Evolutionary conservation across 2,797 vertebrate genomes (phyloP).

Genomic region (Darevskia mixta): DNA sequence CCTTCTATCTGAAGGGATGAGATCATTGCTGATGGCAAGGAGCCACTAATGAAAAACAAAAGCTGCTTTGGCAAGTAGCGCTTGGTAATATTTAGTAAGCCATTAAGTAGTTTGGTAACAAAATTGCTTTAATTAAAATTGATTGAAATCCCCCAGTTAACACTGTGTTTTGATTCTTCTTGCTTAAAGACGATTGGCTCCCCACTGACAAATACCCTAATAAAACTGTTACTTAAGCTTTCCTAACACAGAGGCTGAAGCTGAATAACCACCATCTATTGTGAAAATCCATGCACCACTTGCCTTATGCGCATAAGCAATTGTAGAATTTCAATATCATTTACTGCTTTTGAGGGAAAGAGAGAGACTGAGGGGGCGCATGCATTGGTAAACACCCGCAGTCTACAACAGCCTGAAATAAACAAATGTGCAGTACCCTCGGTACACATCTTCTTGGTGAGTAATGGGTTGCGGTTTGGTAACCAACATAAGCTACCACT

Average conservation of each 20-base stretch:
- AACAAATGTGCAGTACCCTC: conserved; percentile 24
- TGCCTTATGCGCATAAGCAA: conserved; percentile 15
- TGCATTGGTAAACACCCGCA: conserved; percentile 1
- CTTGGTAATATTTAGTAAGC: conserved; percentile 43
- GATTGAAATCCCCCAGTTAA: conserved; percentile 19
- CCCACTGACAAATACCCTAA: conserved; percentile 8
- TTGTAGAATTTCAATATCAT: conserved; percentile 24
- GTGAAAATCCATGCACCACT: neutral
- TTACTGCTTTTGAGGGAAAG: conserved; percentile 6
- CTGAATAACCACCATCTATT: neutral
- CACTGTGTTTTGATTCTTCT: conserved; percentile 28
- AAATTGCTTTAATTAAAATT: conserved; percentile 43
- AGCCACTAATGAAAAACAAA: conserved; percentile 31
- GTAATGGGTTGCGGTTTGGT: neutral
- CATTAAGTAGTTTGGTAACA: conserved; percentile 42
- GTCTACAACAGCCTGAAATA: conserved; percentile 22
- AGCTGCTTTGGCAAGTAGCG: conserved; percentile 12
- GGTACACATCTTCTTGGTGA: neutral
- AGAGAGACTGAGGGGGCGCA: neutral
- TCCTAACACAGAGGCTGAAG: neutral
- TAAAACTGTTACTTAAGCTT: conserved; percentile 41
- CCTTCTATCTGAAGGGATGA: conserved; percentile 23
- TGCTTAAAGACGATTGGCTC: conserved; percentile 27
- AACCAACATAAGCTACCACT: neutral
- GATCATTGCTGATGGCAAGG: conserved; percentile 26